phyloP scores from a whole-genome alignment of 1,140 invertebrate species.

The Pectinophora gossypiella region DNA sequence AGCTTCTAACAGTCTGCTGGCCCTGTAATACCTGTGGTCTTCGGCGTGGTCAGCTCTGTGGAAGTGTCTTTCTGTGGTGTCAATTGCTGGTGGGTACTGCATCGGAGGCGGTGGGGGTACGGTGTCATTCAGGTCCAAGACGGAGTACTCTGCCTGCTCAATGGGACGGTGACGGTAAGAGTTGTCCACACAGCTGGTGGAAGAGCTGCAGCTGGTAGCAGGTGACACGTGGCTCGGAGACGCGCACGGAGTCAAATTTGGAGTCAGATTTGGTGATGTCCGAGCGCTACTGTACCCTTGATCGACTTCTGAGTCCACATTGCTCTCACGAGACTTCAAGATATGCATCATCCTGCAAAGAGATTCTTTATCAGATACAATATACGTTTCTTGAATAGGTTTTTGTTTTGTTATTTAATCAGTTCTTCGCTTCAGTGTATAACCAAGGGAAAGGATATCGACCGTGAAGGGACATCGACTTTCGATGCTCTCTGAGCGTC shows the following conservation, averaged over 20 bases:
- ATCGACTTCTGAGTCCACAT: constrained; percentile 41
- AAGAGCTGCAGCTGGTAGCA: constrained; percentile 17
- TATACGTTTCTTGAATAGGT: neutral
- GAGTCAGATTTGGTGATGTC: constrained; percentile 55
- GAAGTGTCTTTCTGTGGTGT: constrained; percentile 31
- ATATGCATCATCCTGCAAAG: constrained; percentile 60
- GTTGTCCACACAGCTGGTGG: constrained; percentile 19
- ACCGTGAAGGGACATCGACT: constrained; percentile 52
- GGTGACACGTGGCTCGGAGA: constrained; percentile 46
- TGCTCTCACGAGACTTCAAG: constrained; percentile 44
- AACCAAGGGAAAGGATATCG: constrained; percentile 48
- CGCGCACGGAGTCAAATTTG: constrained; percentile 45
- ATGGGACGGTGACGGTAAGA: constrained; percentile 37
- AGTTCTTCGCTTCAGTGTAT: constrained; percentile 58
- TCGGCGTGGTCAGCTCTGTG: constrained; percentile 40
- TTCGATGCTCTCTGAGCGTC: constrained; percentile 19
- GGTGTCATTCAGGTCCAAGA: constrained; percentile 39
- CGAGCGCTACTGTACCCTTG: constrained; percentile 57
- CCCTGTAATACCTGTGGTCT: constrained; percentile 48
- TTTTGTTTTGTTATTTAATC: constrained; percentile 11
- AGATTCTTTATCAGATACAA: neutral
- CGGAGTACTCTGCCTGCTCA: constrained; percentile 23
- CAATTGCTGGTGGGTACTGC: constrained; percentile 33
- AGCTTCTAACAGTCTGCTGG: constrained; percentile 47
- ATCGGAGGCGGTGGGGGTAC: constrained; percentile 6